Conservation (phyloP, 2,797 vertebrate genomes). For the Amphiprion clarkii region DNA sequence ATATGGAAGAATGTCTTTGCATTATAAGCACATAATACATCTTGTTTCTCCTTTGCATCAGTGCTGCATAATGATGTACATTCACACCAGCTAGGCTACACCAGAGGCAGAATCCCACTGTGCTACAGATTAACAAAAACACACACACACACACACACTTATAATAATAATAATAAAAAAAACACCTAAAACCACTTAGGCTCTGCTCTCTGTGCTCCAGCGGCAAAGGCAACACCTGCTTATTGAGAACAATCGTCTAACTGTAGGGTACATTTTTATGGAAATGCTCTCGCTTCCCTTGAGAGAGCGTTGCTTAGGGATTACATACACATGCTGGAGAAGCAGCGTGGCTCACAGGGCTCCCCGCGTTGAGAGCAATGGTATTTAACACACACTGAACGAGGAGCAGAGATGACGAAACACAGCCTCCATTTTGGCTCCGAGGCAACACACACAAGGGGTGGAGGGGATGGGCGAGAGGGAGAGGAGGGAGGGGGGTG, state of each 20-base stretch:
- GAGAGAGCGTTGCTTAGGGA: conserved; percentile 86
- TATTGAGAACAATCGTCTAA: conserved; percentile 86
- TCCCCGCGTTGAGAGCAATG: conserved; percentile 76
- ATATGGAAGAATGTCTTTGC: conserved; percentile 80
- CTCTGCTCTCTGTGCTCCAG: conserved; percentile 79
- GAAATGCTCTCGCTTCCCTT: conserved; percentile 85
- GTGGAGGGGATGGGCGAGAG: neutral
- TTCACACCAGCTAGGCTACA: conserved; percentile 77
- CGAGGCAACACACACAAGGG: conserved; percentile 36
- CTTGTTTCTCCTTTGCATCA: conserved; percentile 72
- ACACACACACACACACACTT: conserved; percentile 51
- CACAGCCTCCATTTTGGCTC: conserved; percentile 81
- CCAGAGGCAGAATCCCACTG: conserved; percentile 83
- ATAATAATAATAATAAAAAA: neutral
- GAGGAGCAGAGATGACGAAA: conserved; percentile 66
- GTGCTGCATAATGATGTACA: conserved; percentile 84
- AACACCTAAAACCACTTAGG: conserved; percentile 83
- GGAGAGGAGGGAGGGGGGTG: neutral
- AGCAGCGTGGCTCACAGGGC: conserved; percentile 78
- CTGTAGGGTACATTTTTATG: conserved; percentile 88
- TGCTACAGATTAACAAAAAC: conserved; percentile 81
- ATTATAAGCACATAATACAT: conserved; percentile 78
- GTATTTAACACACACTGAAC: conserved; percentile 79
- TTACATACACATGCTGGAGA: conserved; percentile 79
- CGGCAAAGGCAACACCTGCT: conserved; percentile 84